Base-by-base conservation (phyloP, 2,113 vertebrate species). In the Muscicapa adusta region DNA sequence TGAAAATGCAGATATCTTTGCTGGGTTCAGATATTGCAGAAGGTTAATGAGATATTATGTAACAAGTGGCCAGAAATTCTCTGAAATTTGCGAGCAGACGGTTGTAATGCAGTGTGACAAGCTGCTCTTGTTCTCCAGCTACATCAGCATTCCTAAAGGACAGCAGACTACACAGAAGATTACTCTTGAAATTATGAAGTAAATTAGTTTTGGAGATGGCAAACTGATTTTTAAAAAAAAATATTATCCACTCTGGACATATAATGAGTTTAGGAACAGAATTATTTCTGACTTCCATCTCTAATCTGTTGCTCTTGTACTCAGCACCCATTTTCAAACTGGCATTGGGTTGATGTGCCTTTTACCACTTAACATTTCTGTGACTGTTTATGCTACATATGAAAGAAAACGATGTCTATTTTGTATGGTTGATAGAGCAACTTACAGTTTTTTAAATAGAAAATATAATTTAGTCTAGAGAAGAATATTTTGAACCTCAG, bases 11-110 rank as follows among this genome's bases (percentile, higher is more conserved):
- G 71, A 34, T 73, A 66, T 51, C 72, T 86, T 72, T 80, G 47
- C 19, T 73, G 40, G 31, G 28, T 84, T 93, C 81, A 58, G 75
- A 72, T 70, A 75, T 4, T 91, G 57, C 53, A 85, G 89, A 93
- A 96, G 65, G 61, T 74, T 93, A 96, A 89, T 74, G 83, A 95
- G 81, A 71, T 50, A 26, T 50, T 84, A 56, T 85, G 82, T 76
- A 65, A 92, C 61, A 80, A 1, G 3, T 29, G 76, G n/a, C 43
- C 80, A 93, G 60, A 93, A 95, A 86, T 66, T 75, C 45, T 84
- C 77, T 85, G 36, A 70, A 85, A 80, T 85, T 91, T 92, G 66
- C 60, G 62, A 70, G 74, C 50, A 82, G 85, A 62, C 15, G 0
- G 63, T 79, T 84, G 83, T 65, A 89, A 85, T 80, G 66, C 85